Base-by-base conservation (phyloP, 2,113 vertebrate genomes). In the Pelecanus crispus region DNA sequence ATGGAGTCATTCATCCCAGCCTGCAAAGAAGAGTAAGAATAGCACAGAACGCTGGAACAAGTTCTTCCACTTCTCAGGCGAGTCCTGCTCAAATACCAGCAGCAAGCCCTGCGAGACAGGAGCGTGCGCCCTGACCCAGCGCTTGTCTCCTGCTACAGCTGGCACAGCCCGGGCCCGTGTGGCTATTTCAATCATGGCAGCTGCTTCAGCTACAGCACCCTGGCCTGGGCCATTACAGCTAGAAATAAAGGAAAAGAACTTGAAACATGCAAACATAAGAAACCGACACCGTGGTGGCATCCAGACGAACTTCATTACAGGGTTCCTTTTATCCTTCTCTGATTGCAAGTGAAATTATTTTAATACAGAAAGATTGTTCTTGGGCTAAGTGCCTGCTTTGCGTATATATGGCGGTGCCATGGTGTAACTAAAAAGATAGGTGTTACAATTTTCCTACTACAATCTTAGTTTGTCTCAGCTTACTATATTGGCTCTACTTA, bases 171-270 rank as follows among this genome's bases (percentile, higher is more conserved):
- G 3, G 36, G 49, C 52, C 36, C 2, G 13, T 1, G 28, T 1
- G 49, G 45, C 31, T 45, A 78, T 71, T 90, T 88, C 72, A 45
- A 34, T 6, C 75, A 9, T 0, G 50, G 86, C 96, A 97, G 94
- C 96, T 95, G 95, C 93, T 74, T 59, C 1, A 1, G 34, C 91
- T 50, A 8, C 65, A 63, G 68, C 66, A 72, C 87, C 81, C 62
- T 6, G 17, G 71, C n/a, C 78, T 2, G 32, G 31, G 21, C 53
- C 68, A 38, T 10, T 45, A 31, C 65, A 11, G 58, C 58, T n/a
- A 59, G 78, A 92, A 96, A 94, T 79, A 88, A 71, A 84, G 74
- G 55, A 70, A 56, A 96, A 49, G 80, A 92, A 94, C 89, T 85
- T 20, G 7, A 92, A 91, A 81, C 78, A 66, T 47, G 81, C 88